phyloP scores from a whole-genome alignment of 2,888 invertebrate genomes.

The Drosophila mettleri region DNA sequence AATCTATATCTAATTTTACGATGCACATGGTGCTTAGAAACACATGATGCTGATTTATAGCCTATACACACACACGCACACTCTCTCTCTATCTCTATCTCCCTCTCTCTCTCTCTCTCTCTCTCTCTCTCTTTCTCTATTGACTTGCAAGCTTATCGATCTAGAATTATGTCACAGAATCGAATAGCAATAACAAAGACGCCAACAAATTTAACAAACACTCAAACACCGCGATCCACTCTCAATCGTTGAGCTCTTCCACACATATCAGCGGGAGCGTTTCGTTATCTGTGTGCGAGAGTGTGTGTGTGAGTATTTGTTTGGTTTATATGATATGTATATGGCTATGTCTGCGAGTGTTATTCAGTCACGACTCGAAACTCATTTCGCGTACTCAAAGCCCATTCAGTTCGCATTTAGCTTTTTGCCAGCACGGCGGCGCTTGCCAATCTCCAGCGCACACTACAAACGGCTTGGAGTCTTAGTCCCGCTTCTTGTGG shows the following conservation, averaged over 20 bases:
- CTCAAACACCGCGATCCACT: slow-evolving; percentile 44
- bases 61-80: not conserved
- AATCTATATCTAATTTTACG: slow-evolving; percentile 17
- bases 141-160: slow-evolving; percentile 34
- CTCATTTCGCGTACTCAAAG: slow-evolving; percentile 48
- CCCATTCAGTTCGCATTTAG: slow-evolving; percentile 66
- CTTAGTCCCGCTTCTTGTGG: slow-evolving; percentile 13
- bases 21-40: slow-evolving; percentile 24
- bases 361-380: slow-evolving; percentile 50
- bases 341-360: slow-evolving; percentile 33
- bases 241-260: slow-evolving; percentile 42
- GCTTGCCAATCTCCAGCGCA: slow-evolving; percentile 44
- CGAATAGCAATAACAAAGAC: not conserved
- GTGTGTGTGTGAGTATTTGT: slow-evolving; percentile 12
- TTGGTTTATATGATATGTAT: slow-evolving; percentile 6
- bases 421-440: slow-evolving; percentile 71
- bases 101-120: slow-evolving; percentile 3
- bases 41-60: slow-evolving; percentile 15
- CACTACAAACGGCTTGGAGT: slow-evolving; percentile 22
- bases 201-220: slow-evolving; percentile 31
- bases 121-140: slow-evolving; percentile 4
- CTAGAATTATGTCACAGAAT: slow-evolving; percentile 44
- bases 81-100: not conserved
- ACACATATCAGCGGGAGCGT: slow-evolving; percentile 34
- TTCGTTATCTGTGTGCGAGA: slow-evolving; percentile 50